Evolutionary conservation across 2,113 vertebrate species (phyloP).

Genomic region (Apodemus speciosus): DNA sequence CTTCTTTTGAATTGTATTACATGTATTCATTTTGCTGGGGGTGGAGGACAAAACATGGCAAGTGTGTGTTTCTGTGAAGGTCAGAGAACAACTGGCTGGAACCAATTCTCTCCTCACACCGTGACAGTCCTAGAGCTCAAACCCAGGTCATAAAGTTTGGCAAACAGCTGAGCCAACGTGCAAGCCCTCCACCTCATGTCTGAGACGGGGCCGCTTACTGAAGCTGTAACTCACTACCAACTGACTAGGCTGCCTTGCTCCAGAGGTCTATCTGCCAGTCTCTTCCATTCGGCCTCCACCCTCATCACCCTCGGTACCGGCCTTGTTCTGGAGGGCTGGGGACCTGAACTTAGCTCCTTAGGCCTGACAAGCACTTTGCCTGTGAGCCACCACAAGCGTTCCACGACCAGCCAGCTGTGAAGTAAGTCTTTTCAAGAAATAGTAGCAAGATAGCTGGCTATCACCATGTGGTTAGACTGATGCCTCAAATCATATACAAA

Average conservation of each 20-base stretch:
- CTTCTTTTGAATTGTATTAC: not conserved
- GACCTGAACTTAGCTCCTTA: not conserved
- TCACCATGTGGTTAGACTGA: not conserved
- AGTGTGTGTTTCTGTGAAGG: not conserved
- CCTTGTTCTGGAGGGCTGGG: not conserved
- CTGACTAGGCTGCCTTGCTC: not conserved
- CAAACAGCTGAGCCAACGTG: not conserved
- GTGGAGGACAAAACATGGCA: not conserved
- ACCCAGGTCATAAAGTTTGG: not conserved
- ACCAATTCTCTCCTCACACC: not conserved
- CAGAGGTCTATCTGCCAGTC: not conserved
- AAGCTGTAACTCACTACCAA: not conserved
- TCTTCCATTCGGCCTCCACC: not conserved
- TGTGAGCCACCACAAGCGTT: not conserved
- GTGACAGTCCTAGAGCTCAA: not conserved
- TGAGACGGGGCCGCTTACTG: too few relatives aligned
- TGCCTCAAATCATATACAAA: not conserved
- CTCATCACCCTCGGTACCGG: not conserved
- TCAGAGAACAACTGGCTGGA: not conserved
- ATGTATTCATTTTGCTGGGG: not conserved
- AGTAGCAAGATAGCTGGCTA: not conserved
- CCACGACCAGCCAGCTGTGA: not conserved
- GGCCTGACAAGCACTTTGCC: not conserved
- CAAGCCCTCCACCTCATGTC: not conserved
- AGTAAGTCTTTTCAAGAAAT: constrained; percentile 47